Evolutionary conservation across 2,888 invertebrate genomes (phyloP), one percentile per base, ranked within the genome.

Genomic region (Pachycephus smyrnensis): DNA sequence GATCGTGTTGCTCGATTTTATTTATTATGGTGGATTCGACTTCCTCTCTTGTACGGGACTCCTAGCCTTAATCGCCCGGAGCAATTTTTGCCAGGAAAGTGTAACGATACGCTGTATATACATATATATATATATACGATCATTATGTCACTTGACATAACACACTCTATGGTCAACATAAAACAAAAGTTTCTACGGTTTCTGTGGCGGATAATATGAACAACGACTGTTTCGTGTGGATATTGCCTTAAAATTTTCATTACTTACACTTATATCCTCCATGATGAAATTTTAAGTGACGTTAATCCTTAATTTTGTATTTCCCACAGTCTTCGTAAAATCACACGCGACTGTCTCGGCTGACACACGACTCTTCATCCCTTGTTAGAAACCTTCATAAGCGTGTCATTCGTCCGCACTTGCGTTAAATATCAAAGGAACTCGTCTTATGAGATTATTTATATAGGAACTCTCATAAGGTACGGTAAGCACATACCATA

Each of bases 221-320:
- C 15, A 40, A 40, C 1, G 6, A 55, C 9, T 9, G 1, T 55
- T 23, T 55, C 9, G 55, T 55, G 23, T 55, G 55, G 15, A 55
- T 9, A 9, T 23, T 0, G 23, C 55, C 55, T 23, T 55, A 23
- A 55, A 23, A 55, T 55, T 55, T 55, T 2, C 6, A 23, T 9
- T 87, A 90, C 91, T 91, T 82, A 91, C 90, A 83, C 89, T 89
- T 81, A 89, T 87, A 86, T 91, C 90, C 82, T 88, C 90, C 90
- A 91, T 91, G 81, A 84, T 89, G 89, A 75, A 84, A 82, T 87
- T 87, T 82, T 85, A 84, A 80, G 75, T 55, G 55, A 55, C 55
- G 55, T 55, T 55, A 55, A 55, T 55, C 55, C 55, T 23, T 55
- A 23, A 55, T 55, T 55, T 55, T 55, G 55, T 55, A 55, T 55